Evolutionary conservation across 2,113 vertebrate genomes (phyloP), one percentile per base, ranked within the genome.

Genomic region (Meles meles): DNA sequence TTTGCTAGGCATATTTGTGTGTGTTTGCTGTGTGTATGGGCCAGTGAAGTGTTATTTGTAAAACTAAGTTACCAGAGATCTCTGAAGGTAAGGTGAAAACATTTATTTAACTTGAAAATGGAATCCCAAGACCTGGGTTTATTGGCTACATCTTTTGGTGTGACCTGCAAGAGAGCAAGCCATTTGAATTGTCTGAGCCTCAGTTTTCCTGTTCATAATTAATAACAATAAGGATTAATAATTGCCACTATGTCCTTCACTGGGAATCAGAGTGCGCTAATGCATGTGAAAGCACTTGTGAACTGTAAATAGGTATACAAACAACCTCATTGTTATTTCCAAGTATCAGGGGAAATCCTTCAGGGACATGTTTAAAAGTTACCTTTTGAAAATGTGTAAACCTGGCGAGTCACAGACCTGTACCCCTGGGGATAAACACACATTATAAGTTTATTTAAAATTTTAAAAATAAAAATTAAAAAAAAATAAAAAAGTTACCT

Each of bases 31-130:
- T n/a, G 34, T 90, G 12, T 57, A 31, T 85, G 49, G 20, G 34
- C 6, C 34, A 63, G 25, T 85, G 82, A 93, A 93, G 13, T 59
- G 63, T 17, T 87, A 59, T 95, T 87, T 90, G 29, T 88, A 96
- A 97, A 96, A 81, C 49, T 86, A 81, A 57, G 74, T 42, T 15
- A 49, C 44, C 77, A 55, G 37, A 89, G 13, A 12, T 88, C 23
- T 67, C 49, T 86, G n/a, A 94, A 88, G 23, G 69, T 87, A 81
- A 96, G 82, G 25, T 72, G 23, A 91, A 90, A 47, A 55, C 17
- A 91, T 69, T 97, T 31, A 90, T 69, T 88, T 96, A 79, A 85
- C 34, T 95, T 9, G 29, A 93, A 98, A 71, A 80, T 96, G 21
- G 27, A 94, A 15, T 96, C 11, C 18, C 42, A 63, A 71, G 42